Evolutionary conservation across 2,797 vertebrate genomes (phyloP).

Genomic region (Ceyx erithaca): DNA sequence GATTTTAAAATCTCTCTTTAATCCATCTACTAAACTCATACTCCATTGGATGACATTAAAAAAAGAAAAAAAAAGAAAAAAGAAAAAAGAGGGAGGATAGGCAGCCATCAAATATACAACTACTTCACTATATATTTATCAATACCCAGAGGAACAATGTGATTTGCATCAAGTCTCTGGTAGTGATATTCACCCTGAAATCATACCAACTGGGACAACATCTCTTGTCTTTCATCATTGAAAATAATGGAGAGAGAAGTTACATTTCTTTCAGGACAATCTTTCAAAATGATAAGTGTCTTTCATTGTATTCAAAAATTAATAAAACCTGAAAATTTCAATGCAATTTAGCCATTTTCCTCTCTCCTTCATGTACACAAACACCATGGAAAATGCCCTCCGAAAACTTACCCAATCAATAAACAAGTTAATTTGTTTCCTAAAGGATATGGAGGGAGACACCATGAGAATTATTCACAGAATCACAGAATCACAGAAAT

Average conservation of each 20-base stretch:
- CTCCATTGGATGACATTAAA: background rate
- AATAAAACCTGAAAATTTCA: background rate
- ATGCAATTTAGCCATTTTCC: background rate
- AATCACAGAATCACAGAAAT: too few species aligned
- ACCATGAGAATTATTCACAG: background rate
- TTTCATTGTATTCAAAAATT: background rate
- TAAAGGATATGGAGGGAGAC: background rate
- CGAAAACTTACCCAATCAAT: background rate
- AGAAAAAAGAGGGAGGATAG: too few species aligned
- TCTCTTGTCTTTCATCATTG: background rate
- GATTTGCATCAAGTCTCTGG: background rate
- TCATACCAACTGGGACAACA: background rate
- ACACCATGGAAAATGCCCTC: background rate
- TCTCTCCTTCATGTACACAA: background rate
- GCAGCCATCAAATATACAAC: background rate
- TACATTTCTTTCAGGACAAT: background rate
- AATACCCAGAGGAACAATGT: background rate
- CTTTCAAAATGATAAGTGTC: background rate
- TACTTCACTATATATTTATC: background rate
- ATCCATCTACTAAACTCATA: background rate
- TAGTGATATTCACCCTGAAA: background rate
- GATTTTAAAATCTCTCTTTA: background rate
- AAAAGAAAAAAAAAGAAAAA: background rate
- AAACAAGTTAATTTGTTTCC: background rate
- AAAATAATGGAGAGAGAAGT: background rate